A percentile compares a stretch with the other conserved stretches of the same genome.
These are phyloP conservation scores for Euleptes europaea DNA, from an alignment of 2,113 vertebrate genomes.

Conservation along the genomic window DNA sequence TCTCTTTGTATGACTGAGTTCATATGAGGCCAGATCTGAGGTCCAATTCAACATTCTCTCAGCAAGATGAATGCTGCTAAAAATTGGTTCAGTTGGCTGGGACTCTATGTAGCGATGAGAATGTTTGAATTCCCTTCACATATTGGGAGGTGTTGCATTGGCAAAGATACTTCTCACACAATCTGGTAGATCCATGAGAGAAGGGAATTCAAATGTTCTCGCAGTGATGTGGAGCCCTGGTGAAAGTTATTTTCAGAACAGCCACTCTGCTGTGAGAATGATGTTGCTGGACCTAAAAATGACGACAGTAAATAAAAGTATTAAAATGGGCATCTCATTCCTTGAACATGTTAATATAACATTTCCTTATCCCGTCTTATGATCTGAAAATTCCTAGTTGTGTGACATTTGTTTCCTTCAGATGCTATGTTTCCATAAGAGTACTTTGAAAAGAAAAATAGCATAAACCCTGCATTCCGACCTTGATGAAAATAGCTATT, in stretches of 20 bases:
- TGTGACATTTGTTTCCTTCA: slow-evolving; percentile 27
- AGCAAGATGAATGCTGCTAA: neutral
- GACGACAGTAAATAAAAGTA: neutral
- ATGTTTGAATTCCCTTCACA: neutral
- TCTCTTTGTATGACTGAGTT: neutral
- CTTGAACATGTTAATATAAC: neutral
- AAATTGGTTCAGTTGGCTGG: neutral
- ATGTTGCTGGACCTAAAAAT: neutral
- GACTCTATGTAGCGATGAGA: neutral
- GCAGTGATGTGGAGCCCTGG: neutral
- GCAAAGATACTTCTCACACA: slow-evolving; percentile 18
- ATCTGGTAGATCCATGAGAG: slow-evolving; percentile 13
- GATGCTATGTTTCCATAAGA: slow-evolving; percentile 9
- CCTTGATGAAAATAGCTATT: slow-evolving; percentile 41
- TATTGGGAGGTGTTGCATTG: neutral
- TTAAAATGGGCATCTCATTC: neutral
- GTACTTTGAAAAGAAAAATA: slow-evolving; percentile 14
- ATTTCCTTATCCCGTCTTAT: neutral
- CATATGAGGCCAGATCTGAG: neutral
- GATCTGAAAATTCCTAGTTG: neutral
- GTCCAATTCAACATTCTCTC: neutral
- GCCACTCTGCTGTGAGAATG: neutral
- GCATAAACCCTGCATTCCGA: slow-evolving; percentile 28
- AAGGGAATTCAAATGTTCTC: slow-evolving; percentile 6
- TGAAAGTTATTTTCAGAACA: slow-evolving; percentile 11